Conservation (phyloP, 2,888 invertebrate species). For the Melangyna quadrimaculata region DNA sequence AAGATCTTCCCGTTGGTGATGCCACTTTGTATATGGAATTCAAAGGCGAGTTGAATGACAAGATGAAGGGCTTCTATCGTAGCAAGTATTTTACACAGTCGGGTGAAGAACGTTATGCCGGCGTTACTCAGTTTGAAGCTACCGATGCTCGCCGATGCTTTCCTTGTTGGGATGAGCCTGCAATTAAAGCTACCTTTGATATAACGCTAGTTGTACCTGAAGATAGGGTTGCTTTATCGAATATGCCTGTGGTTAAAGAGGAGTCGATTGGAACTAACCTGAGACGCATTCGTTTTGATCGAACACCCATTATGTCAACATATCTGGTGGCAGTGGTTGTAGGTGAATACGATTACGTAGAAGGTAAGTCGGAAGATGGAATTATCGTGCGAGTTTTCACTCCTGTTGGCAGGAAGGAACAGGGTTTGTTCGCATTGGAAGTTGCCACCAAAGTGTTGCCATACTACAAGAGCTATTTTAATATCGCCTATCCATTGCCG, state of each 20-base stretch:
- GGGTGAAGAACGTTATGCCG: constrained; percentile 91
- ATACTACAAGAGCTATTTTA: constrained; percentile 97
- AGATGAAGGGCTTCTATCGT: constrained; percentile 97
- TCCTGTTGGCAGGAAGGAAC: constrained; percentile 94
- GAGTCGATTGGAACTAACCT: constrained; percentile 81
- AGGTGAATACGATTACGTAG: constrained; percentile 97
- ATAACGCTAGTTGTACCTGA: constrained; percentile 91
- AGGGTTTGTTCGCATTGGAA: constrained; percentile 94
- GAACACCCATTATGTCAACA: constrained; percentile 96
- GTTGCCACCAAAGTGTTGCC: constrained; percentile 95
- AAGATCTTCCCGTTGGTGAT: constrained; percentile 83
- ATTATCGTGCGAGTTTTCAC: constrained; percentile 91
- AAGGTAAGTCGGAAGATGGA: constrained; percentile 91
- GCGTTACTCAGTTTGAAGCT: constrained; percentile 95
- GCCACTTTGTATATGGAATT: constrained; percentile 86
- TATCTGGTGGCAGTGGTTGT: constrained; percentile 96
- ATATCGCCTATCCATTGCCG: constrained; percentile 96
- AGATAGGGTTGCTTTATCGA: constrained; percentile 93
- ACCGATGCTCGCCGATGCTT: constrained; percentile 96
- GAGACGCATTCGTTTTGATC: constrained; percentile 86
- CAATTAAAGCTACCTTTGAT: constrained; percentile 96
- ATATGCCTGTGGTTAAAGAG: constrained; percentile 89
- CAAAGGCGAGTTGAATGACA: constrained; percentile 93
- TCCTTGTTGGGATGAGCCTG: constrained; percentile 99
- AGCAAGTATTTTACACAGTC: constrained; percentile 90